A percentile compares a stretch with the other conserved stretches of the same genome.
phyloP scores from a whole-genome alignment of 2,888 invertebrate species.

The Notocelia uddmanniana region DNA sequence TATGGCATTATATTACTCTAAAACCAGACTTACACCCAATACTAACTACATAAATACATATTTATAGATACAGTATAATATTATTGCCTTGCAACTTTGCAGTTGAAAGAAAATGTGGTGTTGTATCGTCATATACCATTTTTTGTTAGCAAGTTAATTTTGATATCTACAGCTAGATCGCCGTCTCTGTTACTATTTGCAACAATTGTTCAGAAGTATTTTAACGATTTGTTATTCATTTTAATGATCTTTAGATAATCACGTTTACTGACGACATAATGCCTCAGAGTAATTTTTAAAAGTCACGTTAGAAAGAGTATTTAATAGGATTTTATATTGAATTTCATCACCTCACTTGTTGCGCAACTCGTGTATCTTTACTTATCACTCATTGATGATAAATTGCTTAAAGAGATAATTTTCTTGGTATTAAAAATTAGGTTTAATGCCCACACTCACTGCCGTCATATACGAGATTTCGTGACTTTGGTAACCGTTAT shows the following conservation, averaged over 20 bases:
- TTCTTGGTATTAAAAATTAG: background rate
- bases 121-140: background rate
- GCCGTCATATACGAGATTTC: too few species aligned
- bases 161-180: too few species aligned
- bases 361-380: slow-evolving; percentile 12
- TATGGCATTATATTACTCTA: too few species aligned
- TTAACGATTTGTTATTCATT: slow-evolving; percentile 20
- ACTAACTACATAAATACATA: too few species aligned
- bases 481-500: too few species aligned
- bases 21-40: too few species aligned
- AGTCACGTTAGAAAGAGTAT: slow-evolving; percentile 22
- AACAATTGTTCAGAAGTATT: background rate
- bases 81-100: too few species aligned
- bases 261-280: slow-evolving; percentile 22
- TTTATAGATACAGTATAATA: too few species aligned
- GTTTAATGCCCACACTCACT: too few species aligned
- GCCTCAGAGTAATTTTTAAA: slow-evolving; percentile 6
- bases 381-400: background rate
- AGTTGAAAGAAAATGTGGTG: too few species aligned
- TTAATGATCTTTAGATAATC: slow-evolving; percentile 27
- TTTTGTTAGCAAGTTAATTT: background rate
- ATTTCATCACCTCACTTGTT: background rate
- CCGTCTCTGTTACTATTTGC: background rate
- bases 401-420: background rate
- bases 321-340: slow-evolving; percentile 1